Evolutionary conservation across 2,113 vertebrate species (phyloP).

Genomic region (Mobula hypostoma): DNA sequence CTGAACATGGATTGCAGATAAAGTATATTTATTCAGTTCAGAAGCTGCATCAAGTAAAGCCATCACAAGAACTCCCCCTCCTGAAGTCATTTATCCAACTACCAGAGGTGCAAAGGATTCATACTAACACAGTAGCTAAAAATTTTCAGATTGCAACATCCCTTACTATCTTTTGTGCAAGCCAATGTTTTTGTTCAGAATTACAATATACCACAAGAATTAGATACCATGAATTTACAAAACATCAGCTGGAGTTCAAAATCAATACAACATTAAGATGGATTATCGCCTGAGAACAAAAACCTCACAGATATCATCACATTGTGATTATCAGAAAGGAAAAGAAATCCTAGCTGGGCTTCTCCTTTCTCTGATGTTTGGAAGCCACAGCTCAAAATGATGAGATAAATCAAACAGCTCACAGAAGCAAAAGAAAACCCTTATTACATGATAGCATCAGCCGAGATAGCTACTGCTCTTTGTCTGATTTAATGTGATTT

Average conservation of each 20-base stretch:
- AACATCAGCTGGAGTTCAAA: neutral
- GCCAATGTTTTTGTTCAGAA: neutral
- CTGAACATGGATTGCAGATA: neutral
- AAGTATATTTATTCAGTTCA: neutral
- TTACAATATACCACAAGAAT: neutral
- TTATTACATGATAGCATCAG: neutral
- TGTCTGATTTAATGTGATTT: neutral
- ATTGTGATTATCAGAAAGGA: neutral
- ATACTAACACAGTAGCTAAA: neutral
- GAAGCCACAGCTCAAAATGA: neutral
- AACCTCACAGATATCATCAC: neutral
- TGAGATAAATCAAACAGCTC: slow-evolving; percentile 29
- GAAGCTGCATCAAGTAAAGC: neutral
- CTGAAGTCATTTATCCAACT: neutral
- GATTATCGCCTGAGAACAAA: neutral
- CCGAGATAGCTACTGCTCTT: neutral
- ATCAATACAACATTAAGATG: neutral
- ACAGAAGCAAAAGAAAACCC: slow-evolving; percentile 9
- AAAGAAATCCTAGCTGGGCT: neutral
- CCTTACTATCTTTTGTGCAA: neutral
- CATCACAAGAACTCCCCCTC: neutral
- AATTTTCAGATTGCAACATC: neutral
- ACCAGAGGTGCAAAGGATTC: neutral
- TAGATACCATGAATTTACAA: neutral
- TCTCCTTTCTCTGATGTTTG: slow-evolving; percentile 6